A percentile compares a stretch with the other conserved stretches of the same genome.
Conservation (phyloP, 2,797 vertebrate species). For the Spinibarbus caldwelli region DNA sequence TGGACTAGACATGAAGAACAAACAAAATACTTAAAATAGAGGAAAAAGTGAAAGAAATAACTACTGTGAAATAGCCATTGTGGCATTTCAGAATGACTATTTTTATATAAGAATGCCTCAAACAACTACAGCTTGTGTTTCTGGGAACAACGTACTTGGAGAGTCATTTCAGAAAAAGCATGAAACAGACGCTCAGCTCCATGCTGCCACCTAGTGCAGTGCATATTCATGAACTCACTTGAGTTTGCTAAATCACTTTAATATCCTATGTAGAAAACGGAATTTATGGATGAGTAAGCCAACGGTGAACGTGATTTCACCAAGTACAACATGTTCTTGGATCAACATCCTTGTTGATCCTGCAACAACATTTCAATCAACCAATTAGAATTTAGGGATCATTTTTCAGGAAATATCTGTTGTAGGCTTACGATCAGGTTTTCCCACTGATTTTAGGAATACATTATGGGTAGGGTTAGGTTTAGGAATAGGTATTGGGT, state of each 20-base stretch:
- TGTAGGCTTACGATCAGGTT: neutral
- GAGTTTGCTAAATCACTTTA: neutral
- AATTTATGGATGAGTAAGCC: neutral
- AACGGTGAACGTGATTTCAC: neutral
- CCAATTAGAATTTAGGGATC: neutral
- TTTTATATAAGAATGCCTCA: slow-evolving; percentile 10
- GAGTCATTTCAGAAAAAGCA: neutral
- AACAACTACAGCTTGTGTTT: slow-evolving; percentile 41
- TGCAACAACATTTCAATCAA: neutral
- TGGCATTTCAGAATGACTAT: slow-evolving; percentile 25
- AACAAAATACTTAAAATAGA: slow-evolving; percentile 19
- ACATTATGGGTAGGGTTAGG: neutral
- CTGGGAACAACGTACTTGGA: slow-evolving; percentile 6
- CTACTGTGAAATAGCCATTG: slow-evolving; percentile 7
- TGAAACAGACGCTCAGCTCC: slow-evolving; percentile 10
- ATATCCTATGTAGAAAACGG: neutral
- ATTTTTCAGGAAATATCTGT: neutral
- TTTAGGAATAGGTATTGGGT: neutral
- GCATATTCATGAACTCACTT: neutral
- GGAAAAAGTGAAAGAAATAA: slow-evolving; percentile 29
- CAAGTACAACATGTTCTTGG: neutral
- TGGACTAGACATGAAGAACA: slow-evolving; percentile 6
- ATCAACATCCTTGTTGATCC: neutral
- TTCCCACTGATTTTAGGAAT: neutral
- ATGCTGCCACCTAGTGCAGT: slow-evolving; percentile 66